Percentiles rank a stretch among this genome's conserved stretches.
These are phyloP conservation scores for Agraylea sexmaculata DNA, from an alignment of 1,140 invertebrate genomes.

Conservation along the genomic window DNA sequence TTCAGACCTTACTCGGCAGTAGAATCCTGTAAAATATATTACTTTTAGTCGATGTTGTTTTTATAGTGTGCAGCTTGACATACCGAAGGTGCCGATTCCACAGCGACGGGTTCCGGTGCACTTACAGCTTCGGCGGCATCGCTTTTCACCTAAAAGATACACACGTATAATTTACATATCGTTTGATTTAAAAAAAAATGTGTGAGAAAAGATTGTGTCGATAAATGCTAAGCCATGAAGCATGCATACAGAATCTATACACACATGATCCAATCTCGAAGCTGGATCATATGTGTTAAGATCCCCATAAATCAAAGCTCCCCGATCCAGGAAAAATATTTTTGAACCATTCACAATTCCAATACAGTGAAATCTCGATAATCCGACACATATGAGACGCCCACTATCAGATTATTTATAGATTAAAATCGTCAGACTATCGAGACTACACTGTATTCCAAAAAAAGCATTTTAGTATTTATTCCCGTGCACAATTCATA, in stretches of 20 bases:
- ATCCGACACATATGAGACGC: too few relatives aligned
- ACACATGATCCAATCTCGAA: neutral
- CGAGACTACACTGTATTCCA: too few relatives aligned
- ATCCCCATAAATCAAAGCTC: neutral
- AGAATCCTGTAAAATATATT: neutral
- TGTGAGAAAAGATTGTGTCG: neutral
- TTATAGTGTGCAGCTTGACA: conserved; percentile 9
- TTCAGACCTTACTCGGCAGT: neutral
- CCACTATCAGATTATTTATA: too few relatives aligned
- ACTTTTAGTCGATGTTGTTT: neutral
- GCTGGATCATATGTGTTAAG: conserved; percentile 1
- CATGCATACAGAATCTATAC: conserved; percentile 3
- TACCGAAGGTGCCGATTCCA: conserved; percentile 8
- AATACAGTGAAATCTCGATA: too few relatives aligned
- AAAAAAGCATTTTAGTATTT: too few relatives aligned
- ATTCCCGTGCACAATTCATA: too few relatives aligned
- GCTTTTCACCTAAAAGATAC: conserved; percentile 19
- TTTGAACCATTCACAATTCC: too few relatives aligned
- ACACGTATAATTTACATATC: neutral
- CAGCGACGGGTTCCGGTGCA: conserved; percentile 6
- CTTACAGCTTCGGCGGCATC: too few relatives aligned
- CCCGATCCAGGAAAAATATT: neutral
- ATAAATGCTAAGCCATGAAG: conserved; percentile 7
- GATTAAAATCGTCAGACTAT: too few relatives aligned
- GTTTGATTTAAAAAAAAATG: conserved; percentile 1